Evolutionary conservation across 2,113 vertebrate species (phyloP).

Genomic region (Archilochus colubris): DNA sequence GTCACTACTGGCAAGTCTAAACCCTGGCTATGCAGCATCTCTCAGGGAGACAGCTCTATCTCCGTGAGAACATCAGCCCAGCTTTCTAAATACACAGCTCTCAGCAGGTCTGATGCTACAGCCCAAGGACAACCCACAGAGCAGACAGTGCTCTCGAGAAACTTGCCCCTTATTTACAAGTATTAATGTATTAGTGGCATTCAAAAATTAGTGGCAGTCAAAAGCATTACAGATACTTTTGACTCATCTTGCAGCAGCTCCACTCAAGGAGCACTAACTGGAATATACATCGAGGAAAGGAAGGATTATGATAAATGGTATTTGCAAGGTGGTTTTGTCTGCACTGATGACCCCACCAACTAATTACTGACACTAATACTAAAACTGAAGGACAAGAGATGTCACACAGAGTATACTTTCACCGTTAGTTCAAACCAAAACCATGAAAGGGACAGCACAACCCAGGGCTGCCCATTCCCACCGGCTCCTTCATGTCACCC

Average conservation of each 20-base stretch:
- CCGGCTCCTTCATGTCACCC: background rate
- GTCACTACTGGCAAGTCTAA: background rate
- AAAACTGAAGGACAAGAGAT: background rate
- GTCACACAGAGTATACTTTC: background rate
- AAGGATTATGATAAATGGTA: background rate
- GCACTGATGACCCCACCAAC: background rate
- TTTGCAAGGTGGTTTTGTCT: background rate
- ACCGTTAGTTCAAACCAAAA: background rate
- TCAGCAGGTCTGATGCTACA: background rate
- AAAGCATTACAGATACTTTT: background rate
- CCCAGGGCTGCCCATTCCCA: background rate
- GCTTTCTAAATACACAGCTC: background rate
- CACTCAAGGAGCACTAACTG: background rate
- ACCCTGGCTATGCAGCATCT: background rate
- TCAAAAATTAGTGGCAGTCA: no score
- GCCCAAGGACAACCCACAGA: background rate
- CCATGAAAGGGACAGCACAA: background rate
- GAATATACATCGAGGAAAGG: background rate
- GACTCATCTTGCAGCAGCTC: background rate
- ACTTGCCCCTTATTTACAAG: background rate
- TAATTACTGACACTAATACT: background rate
- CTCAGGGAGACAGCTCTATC: background rate
- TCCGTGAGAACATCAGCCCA: background rate
- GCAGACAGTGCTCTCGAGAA: background rate
- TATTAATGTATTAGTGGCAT: background rate